These are phyloP conservation scores for Chelidonichthys spinosus DNA, from an alignment of 2,797 vertebrate genomes.

Conservation along the genomic window DNA sequence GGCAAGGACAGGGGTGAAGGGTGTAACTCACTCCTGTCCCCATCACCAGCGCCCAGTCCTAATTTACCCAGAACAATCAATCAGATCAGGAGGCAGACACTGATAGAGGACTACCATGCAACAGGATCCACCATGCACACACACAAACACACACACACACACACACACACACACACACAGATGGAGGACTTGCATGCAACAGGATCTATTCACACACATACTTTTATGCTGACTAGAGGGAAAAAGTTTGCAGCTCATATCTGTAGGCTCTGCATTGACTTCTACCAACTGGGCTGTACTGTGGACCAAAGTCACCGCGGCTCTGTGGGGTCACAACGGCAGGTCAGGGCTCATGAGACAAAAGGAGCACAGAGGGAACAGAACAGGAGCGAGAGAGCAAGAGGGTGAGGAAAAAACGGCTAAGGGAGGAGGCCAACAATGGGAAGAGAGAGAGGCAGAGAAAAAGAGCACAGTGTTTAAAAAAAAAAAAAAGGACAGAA, in stretches of 20 bases:
- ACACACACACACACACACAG: conserved; percentile 52
- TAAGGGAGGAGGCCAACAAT: conserved; percentile 52
- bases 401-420: conserved; percentile 57
- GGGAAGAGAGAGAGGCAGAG: conserved; percentile 30
- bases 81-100: conserved; percentile 85
- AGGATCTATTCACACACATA: conserved; percentile 78
- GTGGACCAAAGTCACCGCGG: conserved; percentile 77
- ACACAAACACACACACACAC: conserved; percentile 44
- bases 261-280: conserved; percentile 79
- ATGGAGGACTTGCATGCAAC: conserved; percentile 78
- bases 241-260: conserved; percentile 83
- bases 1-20: conserved; percentile 80
- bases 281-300: conserved; percentile 74
- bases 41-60: conserved; percentile 79
- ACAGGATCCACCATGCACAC: conserved; percentile 81
- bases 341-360: conserved; percentile 75
- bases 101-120: conserved; percentile 85
- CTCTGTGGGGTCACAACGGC: conserved; percentile 65
- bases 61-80: conserved; percentile 88
- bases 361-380: conserved; percentile 63
- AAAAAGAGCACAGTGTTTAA: conserved; percentile 38
- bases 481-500: conserved; percentile 54
- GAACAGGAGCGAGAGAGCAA: conserved; percentile 52
- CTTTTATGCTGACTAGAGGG: conserved; percentile 84
- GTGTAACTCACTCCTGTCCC: conserved; percentile 83